Base-by-base conservation (phyloP, 2,113 vertebrate species). In the Acanthisitta chloris region DNA sequence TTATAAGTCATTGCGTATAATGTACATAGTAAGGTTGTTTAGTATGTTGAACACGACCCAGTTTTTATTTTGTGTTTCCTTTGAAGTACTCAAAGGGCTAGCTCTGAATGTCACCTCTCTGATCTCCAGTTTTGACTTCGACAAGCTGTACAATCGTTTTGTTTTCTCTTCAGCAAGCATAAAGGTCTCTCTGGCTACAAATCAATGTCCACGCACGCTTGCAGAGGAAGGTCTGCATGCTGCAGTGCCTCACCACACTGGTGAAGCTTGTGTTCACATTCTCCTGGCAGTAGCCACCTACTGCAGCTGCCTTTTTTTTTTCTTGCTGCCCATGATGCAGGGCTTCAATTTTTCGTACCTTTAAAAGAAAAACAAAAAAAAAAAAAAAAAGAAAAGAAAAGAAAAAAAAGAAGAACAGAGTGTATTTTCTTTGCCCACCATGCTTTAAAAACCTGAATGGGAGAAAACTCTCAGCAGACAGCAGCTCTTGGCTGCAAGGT, bases 71-170 rank as follows among this genome's bases (percentile, higher is more conserved):
- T 73, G 29, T 73, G 72, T 87, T 92, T 94, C 96, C 95, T 97
- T 90, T 95, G 93, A 86, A 90, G 97, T 89, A 83, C 97, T 97
- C 97, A 94, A 97, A 98, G 98, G 98, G 98, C 98, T 98, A 96
- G 94, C 96, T 97, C 95, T 59, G 90, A 96, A 95, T 94, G 94
- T 95, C 97, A 96, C 94, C 59, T 81, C 92, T 96, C 93, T 86
- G 84, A 57, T 92, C 92, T 96, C 83, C 95, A 51, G 16, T 95
- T 94, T 93, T 55, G 58, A 73, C 86, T 84, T 90, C 59, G 70
- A 88, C 83, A 92, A 97, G 91, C 94, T 93, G 90, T 94, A 90
- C 97, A 92, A 66, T 97, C 96, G 19, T 66, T 58, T 77, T 79
- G 58, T 57, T 78, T 82, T 94, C 55, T 81, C 36, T 86, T 93